Evolutionary conservation across 1,140 invertebrate genomes (phyloP).

Genomic region (Vanessa atalanta): DNA sequence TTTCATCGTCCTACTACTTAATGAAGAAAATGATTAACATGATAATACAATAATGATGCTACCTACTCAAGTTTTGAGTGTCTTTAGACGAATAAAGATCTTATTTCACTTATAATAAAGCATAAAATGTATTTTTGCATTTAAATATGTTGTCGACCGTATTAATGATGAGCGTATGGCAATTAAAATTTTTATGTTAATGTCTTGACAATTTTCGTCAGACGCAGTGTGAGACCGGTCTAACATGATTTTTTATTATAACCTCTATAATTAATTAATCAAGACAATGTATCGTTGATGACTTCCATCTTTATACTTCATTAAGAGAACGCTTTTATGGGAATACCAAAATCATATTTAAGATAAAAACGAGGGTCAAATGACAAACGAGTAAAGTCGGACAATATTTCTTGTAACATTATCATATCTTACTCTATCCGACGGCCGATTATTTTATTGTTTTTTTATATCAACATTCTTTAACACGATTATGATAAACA

Average conservation of each 20-base stretch:
- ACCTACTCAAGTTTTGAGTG: neutral
- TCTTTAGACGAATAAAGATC: neutral
- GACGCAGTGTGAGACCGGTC: constrained; percentile 56
- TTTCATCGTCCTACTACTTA: constrained; percentile 20
- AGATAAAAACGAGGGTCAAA: constrained; percentile 17
- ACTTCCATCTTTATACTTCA: constrained; percentile 49
- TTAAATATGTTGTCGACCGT: constrained; percentile 39
- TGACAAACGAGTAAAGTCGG: neutral
- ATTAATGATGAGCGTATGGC: constrained; percentile 59
- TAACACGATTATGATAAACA: neutral
- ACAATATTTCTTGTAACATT: constrained; percentile 18
- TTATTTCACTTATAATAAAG: constrained; percentile 2
- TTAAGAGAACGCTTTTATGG: constrained; percentile 29
- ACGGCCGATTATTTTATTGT: neutral
- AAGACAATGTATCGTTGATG: constrained; percentile 57
- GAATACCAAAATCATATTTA: constrained; percentile 30
- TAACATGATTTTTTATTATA: constrained; percentile 51
- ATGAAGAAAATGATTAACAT: constrained; percentile 37
- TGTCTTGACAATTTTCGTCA: constrained; percentile 43
- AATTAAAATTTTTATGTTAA: constrained; percentile 79
- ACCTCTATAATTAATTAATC: constrained; percentile 70
- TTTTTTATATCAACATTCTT: neutral
- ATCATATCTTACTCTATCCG: constrained; percentile 10
- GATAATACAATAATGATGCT: constrained; percentile 22
- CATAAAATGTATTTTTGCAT: neutral